Evolutionary conservation across 1,140 invertebrate species (phyloP).

Genomic region (Tetramorium alpestre): DNA sequence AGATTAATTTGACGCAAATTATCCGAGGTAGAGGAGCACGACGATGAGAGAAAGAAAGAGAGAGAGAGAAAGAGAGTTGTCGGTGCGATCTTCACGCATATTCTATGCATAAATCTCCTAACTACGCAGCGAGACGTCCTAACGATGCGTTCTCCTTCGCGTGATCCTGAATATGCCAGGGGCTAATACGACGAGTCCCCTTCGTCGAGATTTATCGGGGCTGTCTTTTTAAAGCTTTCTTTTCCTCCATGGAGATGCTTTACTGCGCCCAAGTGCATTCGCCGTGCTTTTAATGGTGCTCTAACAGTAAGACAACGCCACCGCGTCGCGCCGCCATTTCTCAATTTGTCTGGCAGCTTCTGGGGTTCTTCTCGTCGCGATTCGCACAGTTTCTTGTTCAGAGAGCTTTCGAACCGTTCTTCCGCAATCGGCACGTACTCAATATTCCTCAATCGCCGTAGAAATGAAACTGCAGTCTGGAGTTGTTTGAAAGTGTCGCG

Average conservation of each 20-base stretch:
- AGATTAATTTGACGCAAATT: slow-evolving; percentile 10
- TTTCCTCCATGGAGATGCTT: slow-evolving; percentile 54
- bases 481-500: background rate
- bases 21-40: background rate
- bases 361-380: slow-evolving; percentile 29
- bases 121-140: slow-evolving; percentile 44
- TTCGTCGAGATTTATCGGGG: slow-evolving; percentile 72
- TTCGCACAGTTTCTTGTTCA: slow-evolving; percentile 10
- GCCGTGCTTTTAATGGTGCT: slow-evolving; percentile 69
- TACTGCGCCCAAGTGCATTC: slow-evolving; percentile 62
- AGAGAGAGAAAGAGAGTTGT: background rate
- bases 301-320: slow-evolving; percentile 63
- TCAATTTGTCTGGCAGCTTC: slow-evolving; percentile 59
- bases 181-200: slow-evolving; percentile 19
- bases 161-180: slow-evolving; percentile 50
- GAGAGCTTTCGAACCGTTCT: background rate
- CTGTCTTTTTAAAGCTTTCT: slow-evolving; percentile 68
- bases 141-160: slow-evolving; percentile 63
- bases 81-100: slow-evolving; percentile 20
- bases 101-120: slow-evolving; percentile 46
- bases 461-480: background rate
- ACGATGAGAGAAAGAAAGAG: background rate
- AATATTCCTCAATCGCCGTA: slow-evolving; percentile 7
- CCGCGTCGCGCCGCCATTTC: slow-evolving; percentile 58
- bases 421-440: slow-evolving; percentile 18